phyloP scores from a whole-genome alignment of 2,113 vertebrate genomes.

The Probosciger aterrimus region DNA sequence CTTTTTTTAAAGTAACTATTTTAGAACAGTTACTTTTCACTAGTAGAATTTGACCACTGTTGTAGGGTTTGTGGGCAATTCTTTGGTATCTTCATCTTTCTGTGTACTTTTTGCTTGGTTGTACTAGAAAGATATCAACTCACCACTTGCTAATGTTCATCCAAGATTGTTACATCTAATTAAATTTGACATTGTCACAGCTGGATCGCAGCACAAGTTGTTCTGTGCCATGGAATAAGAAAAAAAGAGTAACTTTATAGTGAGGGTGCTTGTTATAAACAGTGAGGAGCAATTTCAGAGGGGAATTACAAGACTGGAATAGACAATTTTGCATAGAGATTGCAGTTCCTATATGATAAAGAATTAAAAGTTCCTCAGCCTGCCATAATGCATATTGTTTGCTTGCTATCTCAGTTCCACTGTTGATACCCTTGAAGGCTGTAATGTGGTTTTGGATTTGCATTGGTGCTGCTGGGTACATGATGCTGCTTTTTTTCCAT shows the following conservation, averaged over 20 bases:
- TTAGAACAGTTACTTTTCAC: constrained; percentile 30
- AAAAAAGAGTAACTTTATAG: neutral
- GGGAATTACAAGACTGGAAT: neutral
- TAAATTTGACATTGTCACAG: neutral
- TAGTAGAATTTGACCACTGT: neutral
- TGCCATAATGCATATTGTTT: neutral
- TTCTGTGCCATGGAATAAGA: neutral
- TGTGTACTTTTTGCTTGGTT: neutral
- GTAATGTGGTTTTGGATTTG: neutral
- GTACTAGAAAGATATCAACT: neutral
- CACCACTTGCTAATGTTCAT: neutral
- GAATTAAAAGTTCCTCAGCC: neutral
- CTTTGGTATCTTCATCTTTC: neutral
- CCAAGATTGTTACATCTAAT: neutral
- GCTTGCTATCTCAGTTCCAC: neutral
- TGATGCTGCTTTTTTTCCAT: neutral
- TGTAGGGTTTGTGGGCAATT: neutral
- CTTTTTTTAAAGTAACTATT: neutral
- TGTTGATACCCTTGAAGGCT: neutral
- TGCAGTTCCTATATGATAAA: neutral
- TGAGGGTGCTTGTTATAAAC: neutral
- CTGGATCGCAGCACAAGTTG: neutral
- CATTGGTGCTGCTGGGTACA: neutral
- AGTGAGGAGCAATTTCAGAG: neutral
- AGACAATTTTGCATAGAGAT: neutral